Percentiles rank a stretch among this genome's conserved stretches.
phyloP scores from a whole-genome alignment of 2,113 vertebrate genomes.

The Eulemur macaco region DNA sequence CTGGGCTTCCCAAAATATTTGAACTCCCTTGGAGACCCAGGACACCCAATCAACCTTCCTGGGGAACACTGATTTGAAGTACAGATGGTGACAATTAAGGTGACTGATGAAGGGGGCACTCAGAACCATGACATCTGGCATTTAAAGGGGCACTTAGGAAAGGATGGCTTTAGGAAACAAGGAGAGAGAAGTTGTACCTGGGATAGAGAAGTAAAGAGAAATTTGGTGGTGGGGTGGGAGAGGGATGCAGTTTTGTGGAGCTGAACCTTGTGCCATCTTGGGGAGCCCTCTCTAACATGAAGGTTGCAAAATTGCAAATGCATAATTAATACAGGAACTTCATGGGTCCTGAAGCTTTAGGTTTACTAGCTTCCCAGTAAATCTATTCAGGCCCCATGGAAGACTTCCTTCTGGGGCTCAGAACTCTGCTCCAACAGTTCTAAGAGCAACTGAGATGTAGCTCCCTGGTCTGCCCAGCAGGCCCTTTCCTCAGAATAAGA shows the following conservation, averaged over 20 bases:
- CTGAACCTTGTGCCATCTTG: neutral
- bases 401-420: neutral
- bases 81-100: neutral
- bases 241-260: neutral
- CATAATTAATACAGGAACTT: neutral
- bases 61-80: constrained; percentile 48
- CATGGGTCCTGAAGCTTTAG: neutral
- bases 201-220: neutral
- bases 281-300: neutral
- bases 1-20: neutral
- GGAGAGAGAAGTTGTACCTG: neutral
- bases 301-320: neutral
- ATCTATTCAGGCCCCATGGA: neutral
- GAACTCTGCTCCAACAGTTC: neutral
- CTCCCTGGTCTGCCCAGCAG: neutral
- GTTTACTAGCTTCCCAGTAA: neutral
- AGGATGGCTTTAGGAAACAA: neutral
- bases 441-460: neutral
- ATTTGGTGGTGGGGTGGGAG: neutral
- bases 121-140: neutral
- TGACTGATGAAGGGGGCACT: neutral
- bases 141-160: neutral
- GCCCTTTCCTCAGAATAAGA: neutral
- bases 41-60: neutral
- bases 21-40: constrained; percentile 21